Conservation (phyloP, 2,888 invertebrate species). For the Helicoverpa assulta region DNA sequence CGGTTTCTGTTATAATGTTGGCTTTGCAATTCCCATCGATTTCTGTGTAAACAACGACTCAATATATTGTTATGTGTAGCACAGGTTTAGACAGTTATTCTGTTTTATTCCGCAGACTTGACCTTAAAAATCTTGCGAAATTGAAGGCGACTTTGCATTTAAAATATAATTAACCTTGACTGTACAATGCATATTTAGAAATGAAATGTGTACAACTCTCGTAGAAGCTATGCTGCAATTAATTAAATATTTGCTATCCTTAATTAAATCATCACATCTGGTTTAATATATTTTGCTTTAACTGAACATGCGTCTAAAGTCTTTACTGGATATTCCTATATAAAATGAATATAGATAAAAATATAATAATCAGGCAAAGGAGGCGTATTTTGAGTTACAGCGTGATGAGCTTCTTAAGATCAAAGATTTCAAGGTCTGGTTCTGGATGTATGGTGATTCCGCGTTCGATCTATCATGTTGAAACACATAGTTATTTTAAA, state of each 20-base stretch:
- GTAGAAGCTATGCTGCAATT: constrained; percentile 37
- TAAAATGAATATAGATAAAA: too few relatives aligned
- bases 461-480: constrained; percentile 75
- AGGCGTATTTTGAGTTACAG: constrained; percentile 29
- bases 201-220: constrained; percentile 36
- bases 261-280: not conserved
- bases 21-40: constrained; percentile 55
- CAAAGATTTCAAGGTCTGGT: constrained; percentile 67
- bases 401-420: constrained; percentile 47
- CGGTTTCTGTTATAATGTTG: constrained; percentile 73
- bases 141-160: constrained; percentile 47
- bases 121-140: constrained; percentile 57
- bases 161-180: constrained; percentile 60
- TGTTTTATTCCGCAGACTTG: constrained; percentile 32
- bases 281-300: not conserved
- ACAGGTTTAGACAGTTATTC: constrained; percentile 9
- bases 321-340: not conserved
- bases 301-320: not conserved
- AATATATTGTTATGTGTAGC: not conserved
- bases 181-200: constrained; percentile 53
- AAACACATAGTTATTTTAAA: constrained; percentile 80
- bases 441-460: constrained; percentile 69
- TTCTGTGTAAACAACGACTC: constrained; percentile 11
- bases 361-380: too few relatives aligned
- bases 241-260: constrained; percentile 38